These are phyloP conservation scores for Diachrysia chrysitis DNA, from an alignment of 2,888 invertebrate species.

Conservation along the genomic window DNA sequence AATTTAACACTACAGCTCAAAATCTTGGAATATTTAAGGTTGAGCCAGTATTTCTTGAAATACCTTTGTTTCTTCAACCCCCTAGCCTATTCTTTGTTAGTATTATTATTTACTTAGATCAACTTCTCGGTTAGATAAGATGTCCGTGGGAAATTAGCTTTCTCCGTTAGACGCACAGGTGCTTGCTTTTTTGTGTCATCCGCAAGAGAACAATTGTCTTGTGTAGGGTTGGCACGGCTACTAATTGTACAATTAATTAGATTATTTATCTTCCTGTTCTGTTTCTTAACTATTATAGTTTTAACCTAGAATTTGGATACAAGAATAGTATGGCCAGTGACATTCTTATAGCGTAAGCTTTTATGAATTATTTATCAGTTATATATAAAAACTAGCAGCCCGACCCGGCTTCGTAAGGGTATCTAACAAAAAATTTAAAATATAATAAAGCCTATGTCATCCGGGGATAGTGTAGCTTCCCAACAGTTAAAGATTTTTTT, in stretches of 20 bases:
- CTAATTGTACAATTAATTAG: background rate
- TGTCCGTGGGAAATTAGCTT: constrained; percentile 69
- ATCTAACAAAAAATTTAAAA: too few relatives aligned
- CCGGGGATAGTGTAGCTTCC: too few relatives aligned
- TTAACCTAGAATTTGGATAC: too few relatives aligned
- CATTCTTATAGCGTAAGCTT: too few relatives aligned
- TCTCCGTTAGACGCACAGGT: constrained; percentile 59
- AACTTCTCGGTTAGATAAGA: constrained; percentile 71
- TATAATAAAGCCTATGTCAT: too few relatives aligned
- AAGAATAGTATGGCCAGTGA: too few relatives aligned
- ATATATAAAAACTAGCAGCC: too few relatives aligned
- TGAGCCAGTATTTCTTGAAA: constrained; percentile 12
- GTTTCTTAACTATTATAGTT: background rate
- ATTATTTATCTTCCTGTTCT: background rate
- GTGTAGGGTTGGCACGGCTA: constrained; percentile 44
- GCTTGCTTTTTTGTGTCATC: constrained; percentile 68
- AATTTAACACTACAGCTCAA: too few relatives aligned
- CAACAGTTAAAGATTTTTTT: too few relatives aligned
- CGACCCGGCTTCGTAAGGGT: too few relatives aligned
- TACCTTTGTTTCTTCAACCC: constrained; percentile 21
- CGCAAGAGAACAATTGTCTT: constrained; percentile 57
- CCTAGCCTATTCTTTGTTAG: constrained; percentile 23
- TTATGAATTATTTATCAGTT: too few relatives aligned
- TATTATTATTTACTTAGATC: constrained; percentile 33
- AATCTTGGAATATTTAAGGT: background rate